phyloP scores from a whole-genome alignment of 2,797 vertebrate genomes.

The Rhadinocentrus ornatus region DNA sequence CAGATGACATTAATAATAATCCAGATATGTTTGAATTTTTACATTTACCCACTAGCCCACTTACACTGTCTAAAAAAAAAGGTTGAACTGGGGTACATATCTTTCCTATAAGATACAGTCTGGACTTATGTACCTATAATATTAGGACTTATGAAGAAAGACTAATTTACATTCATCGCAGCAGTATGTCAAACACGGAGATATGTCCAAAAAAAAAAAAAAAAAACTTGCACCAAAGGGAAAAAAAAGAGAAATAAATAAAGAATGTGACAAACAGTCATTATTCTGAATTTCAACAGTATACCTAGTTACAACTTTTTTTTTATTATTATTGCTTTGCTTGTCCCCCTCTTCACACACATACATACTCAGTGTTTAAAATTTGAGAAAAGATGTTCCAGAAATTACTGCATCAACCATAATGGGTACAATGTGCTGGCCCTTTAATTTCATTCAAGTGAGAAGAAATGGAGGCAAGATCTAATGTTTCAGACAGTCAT shows the following conservation, averaged over 20 bases:
- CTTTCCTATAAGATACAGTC: too few relatives aligned
- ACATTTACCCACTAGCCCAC: background rate
- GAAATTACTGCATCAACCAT: constrained; percentile 30
- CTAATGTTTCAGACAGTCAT: constrained; percentile 43
- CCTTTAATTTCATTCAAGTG: constrained; percentile 71
- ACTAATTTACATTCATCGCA: constrained; percentile 36
- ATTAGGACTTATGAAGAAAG: too few relatives aligned
- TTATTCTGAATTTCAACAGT: constrained; percentile 10
- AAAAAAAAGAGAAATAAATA: background rate
- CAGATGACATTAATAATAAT: background rate
- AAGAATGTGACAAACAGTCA: constrained; percentile 17
- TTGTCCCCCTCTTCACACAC: too few relatives aligned
- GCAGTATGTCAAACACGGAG: constrained; percentile 8
- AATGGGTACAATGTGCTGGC: constrained; percentile 49
- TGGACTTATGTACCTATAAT: too few relatives aligned
- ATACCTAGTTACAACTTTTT: too few relatives aligned
- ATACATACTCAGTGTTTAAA: constrained; percentile 16
- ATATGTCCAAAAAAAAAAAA: constrained; percentile 12
- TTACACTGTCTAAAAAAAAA: background rate
- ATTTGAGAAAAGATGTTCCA: constrained; percentile 20
- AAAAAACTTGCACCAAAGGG: background rate
- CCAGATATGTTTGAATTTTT: background rate
- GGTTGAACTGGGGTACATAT: too few relatives aligned
- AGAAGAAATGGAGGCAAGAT: constrained; percentile 44
- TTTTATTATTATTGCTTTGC: too few relatives aligned